Evolutionary conservation across 1,140 invertebrate genomes (phyloP), one percentile per base, ranked within the genome.

Genomic region (Monochamus saltuarius): DNA sequence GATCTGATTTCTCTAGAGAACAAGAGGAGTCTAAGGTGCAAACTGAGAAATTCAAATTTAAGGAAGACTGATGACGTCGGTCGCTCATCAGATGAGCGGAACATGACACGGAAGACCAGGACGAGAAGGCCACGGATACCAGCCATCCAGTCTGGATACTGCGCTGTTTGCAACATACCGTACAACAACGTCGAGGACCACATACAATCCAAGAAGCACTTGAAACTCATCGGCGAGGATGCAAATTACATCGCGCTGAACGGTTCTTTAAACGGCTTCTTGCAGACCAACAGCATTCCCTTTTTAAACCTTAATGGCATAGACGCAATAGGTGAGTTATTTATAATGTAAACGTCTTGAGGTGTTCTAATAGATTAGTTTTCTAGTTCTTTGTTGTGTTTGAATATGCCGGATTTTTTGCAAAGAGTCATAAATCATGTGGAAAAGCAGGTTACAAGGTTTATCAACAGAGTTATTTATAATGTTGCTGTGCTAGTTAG

Each of bases 161-260:
- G 88, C 78, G 88, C 89, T 76, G 87, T 89, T 72, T 90, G 88
- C 73, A 87, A 85, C 66, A 73, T 82, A 39, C 86, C 87, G 59
- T 90, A 89, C 73, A 80, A 80, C 53, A 85, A 85, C 66, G 73
- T 88, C 11, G 79, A 80, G 1, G 80, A 85, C 60, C 89, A 90
- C 63, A 75, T 88, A 29, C 83, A 87, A 58, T 87, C 84, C n/a
- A 85, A 87, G 47, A 83, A 86, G 67, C 88, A 90, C 75, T 70
- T 85, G 40, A 83, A 82, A 46, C 89, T 89, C 70, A 85, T 88
- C 29, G 82, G 83, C 49, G 87, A 89, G 69, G 82, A 84, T 61
- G 81, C 83, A 42, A 90, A 89, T 73, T 90, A 87, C 70, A 71
- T 71, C 50, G 68, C 69, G 35, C 54, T 71, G 46, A 71, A 71